Percentiles rank a stretch among this genome's conserved stretches.
These are phyloP conservation scores for Anoplopoma fimbria DNA, from an alignment of 2,113 vertebrate genomes.

Conservation along the genomic window DNA sequence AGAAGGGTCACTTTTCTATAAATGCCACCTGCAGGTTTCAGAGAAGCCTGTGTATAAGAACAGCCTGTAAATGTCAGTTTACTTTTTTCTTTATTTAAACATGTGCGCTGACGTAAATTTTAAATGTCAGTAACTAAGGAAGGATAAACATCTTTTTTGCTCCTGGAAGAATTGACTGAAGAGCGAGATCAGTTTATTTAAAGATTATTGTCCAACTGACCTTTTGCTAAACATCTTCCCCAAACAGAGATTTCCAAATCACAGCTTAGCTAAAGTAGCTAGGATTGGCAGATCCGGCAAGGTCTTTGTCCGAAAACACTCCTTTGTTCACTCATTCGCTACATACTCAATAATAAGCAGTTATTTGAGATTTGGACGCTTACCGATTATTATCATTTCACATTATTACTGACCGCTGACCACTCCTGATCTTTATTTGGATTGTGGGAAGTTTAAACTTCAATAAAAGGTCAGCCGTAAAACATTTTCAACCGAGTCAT, in stretches of 20 bases:
- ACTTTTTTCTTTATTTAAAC: constrained; percentile 3
- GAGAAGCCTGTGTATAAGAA: neutral
- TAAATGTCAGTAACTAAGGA: constrained; percentile 29
- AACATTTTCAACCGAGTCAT: neutral
- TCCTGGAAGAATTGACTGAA: neutral
- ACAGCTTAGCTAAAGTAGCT: neutral
- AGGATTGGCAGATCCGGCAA: neutral
- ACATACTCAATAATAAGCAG: neutral
- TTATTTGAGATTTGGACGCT: neutral
- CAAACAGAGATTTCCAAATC: neutral
- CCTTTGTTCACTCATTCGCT: no score
- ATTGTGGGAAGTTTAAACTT: neutral
- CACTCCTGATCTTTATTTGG: neutral
- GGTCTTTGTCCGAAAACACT: neutral
- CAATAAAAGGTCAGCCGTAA: neutral
- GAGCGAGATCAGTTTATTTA: neutral
- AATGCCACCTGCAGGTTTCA: neutral
- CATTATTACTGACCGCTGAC: neutral
- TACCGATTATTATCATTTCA: neutral
- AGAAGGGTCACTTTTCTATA: neutral
- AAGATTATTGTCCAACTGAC: neutral
- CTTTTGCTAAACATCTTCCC: neutral
- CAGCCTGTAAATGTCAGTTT: constrained; percentile 37
- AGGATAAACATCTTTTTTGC: neutral
- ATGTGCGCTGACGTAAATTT: neutral